Base-by-base conservation (phyloP, 2,797 vertebrate genomes). In the Anas acuta region DNA sequence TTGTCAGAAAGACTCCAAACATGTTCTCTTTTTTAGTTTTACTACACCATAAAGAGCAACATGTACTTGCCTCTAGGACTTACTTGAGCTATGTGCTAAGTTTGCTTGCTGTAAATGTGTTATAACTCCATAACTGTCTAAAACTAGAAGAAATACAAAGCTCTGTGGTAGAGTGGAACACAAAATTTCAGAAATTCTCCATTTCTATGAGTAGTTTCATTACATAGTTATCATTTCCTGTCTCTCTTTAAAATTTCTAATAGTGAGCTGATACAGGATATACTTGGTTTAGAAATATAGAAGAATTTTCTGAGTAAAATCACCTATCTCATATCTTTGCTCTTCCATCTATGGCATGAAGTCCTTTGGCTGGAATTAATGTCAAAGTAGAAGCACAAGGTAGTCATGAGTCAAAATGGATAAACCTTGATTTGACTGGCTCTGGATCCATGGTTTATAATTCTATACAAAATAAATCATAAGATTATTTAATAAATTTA, bases 1-100 rank as follows among this genome's bases (percentile, higher is more conserved):
- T 89, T 33, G 84, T 60, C 23, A 57, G 89, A 94, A 83, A 88
- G n/a, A 22, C 57, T 92, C 19, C 56, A 82, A 94, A 89, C 10
- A 14, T 22, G 17, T 84, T 94, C 39, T 30, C 45, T 93, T 92
- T 77, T 49, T 76, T 37, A 87, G 43, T 80, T 73, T 89, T 76
- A 79, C 25, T 76, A 19, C 39, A 73, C 60, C 54, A 28, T 61
- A 82, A 90, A 49, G n/a, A 79, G 71, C 23, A 95, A 58, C 15
- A 41, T 13, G 30, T 32, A 79, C 30, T 84, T 66, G 47, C 64
- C 71, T 84, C n/a, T 57, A 84, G 83, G 67, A 43, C 80, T 90
- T 57, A 60, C 32, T 43, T 90, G 84, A 87, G 78, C 78, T 74
- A 20, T n/a, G 89, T 15, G 78, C 74, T 74, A 20, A n/a, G 90